phyloP scores from a whole-genome alignment of 1,140 invertebrate genomes.

The Nasonia longicornis region DNA sequence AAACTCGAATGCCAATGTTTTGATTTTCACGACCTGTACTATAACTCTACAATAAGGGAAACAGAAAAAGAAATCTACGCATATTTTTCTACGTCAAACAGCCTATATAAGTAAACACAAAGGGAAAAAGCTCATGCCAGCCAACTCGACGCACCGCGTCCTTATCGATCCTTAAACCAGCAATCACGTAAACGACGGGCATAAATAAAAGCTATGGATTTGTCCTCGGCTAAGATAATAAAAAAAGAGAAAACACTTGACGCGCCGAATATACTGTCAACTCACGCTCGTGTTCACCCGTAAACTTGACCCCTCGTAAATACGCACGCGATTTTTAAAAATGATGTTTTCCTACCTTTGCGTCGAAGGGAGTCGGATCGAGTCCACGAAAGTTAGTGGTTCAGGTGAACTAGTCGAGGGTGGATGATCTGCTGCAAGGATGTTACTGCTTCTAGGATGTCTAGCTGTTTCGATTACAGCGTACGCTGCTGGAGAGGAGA shows the following conservation, averaged over 20 bases:
- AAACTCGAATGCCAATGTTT: too few species aligned
- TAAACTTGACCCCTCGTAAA: background rate
- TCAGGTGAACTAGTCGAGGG: background rate
- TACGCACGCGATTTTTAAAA: background rate
- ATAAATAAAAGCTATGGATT: slow-evolving; percentile 12
- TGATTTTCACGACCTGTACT: too few species aligned
- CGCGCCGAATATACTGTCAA: background rate
- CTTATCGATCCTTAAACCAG: slow-evolving; percentile 20
- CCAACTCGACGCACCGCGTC: background rate
- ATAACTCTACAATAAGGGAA: too few species aligned
- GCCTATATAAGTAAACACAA: background rate
- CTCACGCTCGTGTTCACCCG: background rate
- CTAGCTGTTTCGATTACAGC: background rate
- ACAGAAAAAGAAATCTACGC: too few species aligned
- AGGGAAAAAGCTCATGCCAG: background rate
- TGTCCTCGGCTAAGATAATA: background rate
- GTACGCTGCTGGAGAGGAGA: background rate
- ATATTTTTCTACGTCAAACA: background rate
- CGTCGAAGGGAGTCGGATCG: background rate
- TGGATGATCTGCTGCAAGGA: background rate
- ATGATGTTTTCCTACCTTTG: background rate
- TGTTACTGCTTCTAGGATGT: background rate
- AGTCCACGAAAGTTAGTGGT: background rate
- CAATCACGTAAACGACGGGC: slow-evolving; percentile 11
- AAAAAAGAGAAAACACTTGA: background rate